Conservation (phyloP, 2,797 vertebrate species). For the Crocodylus rhombifer region DNA sequence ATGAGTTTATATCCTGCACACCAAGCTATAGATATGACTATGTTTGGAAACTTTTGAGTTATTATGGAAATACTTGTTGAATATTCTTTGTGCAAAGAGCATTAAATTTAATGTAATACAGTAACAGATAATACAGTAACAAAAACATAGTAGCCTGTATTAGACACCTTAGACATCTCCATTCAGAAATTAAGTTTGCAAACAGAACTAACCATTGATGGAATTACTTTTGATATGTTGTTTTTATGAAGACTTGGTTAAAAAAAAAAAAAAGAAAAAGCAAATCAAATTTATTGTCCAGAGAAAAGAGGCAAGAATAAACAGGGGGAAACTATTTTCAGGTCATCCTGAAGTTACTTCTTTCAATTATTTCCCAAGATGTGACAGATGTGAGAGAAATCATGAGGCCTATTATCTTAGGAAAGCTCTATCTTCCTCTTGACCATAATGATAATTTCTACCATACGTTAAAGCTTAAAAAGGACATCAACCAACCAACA, state of each 20-base stretch:
- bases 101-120: neutral
- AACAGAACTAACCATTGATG: neutral
- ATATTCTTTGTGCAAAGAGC: neutral
- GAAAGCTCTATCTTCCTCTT: conserved; percentile 41
- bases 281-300: neutral
- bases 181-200: neutral
- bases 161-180: accelerated
- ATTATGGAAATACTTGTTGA: neutral
- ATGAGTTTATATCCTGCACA: neutral
- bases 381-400: conserved; percentile 25
- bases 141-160: neutral
- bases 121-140: neutral
- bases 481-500: conserved; percentile 48
- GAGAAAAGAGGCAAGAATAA: neutral
- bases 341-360: neutral
- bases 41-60: neutral
- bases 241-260: neutral
- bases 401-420: neutral
- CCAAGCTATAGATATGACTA: neutral
- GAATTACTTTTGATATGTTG: neutral
- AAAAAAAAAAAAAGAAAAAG: neutral
- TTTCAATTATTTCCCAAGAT: conserved; percentile 19
- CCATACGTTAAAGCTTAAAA: conserved; percentile 28
- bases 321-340: neutral
- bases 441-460: conserved; percentile 57